Percentiles rank a stretch among this genome's conserved stretches.
Conservation (phyloP, 2,113 vertebrate species). For the Indicator indicator region DNA sequence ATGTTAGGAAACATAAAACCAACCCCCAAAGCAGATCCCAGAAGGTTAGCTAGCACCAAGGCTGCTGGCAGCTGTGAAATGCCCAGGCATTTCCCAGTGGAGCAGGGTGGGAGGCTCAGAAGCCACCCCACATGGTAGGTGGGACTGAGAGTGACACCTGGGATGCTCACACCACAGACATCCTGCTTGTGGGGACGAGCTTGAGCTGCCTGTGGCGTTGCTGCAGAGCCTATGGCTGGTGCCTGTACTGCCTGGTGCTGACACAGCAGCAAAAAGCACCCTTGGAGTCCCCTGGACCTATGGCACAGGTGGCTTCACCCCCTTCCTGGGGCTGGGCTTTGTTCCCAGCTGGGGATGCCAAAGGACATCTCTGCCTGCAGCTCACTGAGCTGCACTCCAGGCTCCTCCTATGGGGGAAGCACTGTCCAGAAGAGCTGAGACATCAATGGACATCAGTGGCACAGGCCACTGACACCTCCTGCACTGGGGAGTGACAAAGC, state of each 20-base stretch:
- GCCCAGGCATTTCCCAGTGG: background rate
- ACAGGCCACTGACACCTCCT: background rate
- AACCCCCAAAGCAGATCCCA: background rate
- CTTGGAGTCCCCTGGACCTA: background rate
- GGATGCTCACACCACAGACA: background rate
- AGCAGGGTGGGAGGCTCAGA: background rate
- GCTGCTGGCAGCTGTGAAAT: background rate
- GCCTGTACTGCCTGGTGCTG: background rate
- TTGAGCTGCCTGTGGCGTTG: background rate
- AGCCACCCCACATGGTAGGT: fast-evolving
- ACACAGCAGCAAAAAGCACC: background rate
- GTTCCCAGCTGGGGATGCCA: background rate
- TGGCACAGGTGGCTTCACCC: background rate
- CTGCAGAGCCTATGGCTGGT: background rate
- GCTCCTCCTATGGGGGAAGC: background rate
- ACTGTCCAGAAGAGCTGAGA: background rate
- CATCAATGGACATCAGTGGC: background rate
- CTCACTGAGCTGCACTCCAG: background rate
- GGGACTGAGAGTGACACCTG: background rate
- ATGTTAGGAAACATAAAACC: background rate
- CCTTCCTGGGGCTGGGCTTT: background rate
- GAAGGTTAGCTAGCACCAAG: background rate
- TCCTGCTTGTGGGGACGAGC: too few relatives aligned
- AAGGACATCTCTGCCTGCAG: background rate
- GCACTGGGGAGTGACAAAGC: background rate